These are phyloP conservation scores for Danionella dracula DNA, from an alignment of 2,797 vertebrate species.

Conservation along the genomic window DNA sequence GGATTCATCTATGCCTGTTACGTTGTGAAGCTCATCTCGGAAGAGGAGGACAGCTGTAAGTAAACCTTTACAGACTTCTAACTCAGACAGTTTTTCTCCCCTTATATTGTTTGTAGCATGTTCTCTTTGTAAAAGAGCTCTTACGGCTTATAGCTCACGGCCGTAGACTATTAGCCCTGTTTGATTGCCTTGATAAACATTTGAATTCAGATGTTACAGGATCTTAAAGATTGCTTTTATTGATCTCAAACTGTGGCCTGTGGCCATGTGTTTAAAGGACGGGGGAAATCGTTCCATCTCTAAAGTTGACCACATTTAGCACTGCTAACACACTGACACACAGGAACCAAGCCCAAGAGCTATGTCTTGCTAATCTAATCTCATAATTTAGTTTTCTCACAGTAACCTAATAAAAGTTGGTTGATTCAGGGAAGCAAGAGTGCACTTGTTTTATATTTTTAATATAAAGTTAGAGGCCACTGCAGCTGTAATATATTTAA, in stretches of 20 bases:
- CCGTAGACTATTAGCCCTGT: conserved; percentile 28
- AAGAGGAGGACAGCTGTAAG: conserved; percentile 99
- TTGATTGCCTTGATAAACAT: conserved; percentile 29
- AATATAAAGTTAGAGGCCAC: too few species aligned
- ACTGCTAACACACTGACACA: conserved; percentile 11
- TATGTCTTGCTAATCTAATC: too few species aligned
- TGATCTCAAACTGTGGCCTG: conserved; percentile 29
- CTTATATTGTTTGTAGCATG: not conserved
- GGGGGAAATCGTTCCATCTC: conserved; percentile 36
- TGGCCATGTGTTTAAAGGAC: conserved; percentile 19
- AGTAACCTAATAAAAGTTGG: too few species aligned
- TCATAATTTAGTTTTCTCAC: too few species aligned
- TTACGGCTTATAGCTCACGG: conserved; percentile 13
- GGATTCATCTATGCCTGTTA: conserved; percentile 99
- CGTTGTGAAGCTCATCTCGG: conserved; percentile 98
- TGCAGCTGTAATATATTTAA: too few species aligned
- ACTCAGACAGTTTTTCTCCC: too few species aligned
- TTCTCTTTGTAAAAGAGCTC: not conserved
- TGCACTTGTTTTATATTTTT: too few species aligned
- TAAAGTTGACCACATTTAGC: conserved; percentile 17
- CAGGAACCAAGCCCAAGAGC: not conserved
- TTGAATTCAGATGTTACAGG: conserved; percentile 34
- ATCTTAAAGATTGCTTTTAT: conserved; percentile 50
- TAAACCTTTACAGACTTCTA: conserved; percentile 49
- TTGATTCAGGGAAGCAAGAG: too few species aligned